Conservation (phyloP, 2,113 vertebrate species). For the Lophura nycthemera region DNA sequence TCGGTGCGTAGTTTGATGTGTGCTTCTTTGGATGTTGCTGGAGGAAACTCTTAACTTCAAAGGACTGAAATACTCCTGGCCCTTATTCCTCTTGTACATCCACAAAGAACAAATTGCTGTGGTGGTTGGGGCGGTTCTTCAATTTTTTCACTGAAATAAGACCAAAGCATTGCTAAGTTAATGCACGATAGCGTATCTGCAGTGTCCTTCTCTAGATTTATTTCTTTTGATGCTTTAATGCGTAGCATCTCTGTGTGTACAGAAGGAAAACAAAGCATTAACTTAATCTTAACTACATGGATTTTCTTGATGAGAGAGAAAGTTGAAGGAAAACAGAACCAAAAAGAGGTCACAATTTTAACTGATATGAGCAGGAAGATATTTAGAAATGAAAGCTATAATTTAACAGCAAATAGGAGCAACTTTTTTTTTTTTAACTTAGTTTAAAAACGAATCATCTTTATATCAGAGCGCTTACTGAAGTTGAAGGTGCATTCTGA, state of each 20-base stretch:
- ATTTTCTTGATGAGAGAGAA: neutral
- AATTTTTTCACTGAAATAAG: neutral
- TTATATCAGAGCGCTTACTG: neutral
- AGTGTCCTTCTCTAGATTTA: neutral
- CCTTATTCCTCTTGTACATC: neutral
- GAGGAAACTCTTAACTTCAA: neutral
- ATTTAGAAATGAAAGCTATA: neutral
- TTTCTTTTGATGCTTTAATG: neutral
- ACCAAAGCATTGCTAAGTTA: neutral
- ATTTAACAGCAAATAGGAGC: neutral
- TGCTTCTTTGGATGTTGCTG: neutral
- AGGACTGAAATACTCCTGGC: neutral
- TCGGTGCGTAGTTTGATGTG: rapidly evolving
- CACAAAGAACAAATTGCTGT: neutral
- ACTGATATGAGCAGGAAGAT: neutral
- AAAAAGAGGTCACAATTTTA: neutral
- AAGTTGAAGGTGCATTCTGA: neutral
- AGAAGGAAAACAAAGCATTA: neutral
- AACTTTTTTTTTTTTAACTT: neutral
- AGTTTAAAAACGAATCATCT: neutral
- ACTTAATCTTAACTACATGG: neutral
- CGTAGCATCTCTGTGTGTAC: neutral
- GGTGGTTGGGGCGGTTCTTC: neutral
- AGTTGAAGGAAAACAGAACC: neutral
- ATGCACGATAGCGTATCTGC: neutral